Base-by-base conservation (phyloP, 2,888 invertebrate species). In the Seira ritae region DNA sequence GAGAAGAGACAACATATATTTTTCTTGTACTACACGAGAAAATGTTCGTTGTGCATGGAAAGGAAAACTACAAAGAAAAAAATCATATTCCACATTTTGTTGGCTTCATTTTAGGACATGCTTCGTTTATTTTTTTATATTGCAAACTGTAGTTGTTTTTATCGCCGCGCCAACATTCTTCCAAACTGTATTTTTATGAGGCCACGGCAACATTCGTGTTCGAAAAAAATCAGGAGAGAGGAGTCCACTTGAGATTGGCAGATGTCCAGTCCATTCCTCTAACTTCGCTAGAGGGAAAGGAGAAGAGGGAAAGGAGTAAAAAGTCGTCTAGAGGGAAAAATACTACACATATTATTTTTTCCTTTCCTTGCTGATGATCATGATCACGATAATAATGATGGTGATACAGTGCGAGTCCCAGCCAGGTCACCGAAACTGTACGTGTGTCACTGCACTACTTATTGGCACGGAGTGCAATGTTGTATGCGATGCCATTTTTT, bases 211-310 rank as follows among this genome's bases (percentile, higher is more conserved):
- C 66, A 65, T 66, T 22, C 31, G 24, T 46, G 69, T 55, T 23
- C n/a, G 24, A 15, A 24, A 66, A 6, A 12, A 37, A 74, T 23
- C 20, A 37, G 50, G 23, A 67, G 75, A 15, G 62, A 70, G 37
- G 42, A 82, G 71, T 60, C 72, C 72, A 82, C 71, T 82, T 76
- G 66, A 82, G 81, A 82, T 76, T 82, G 81, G 81, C 81, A 82
- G 76, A 76, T 82, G 81, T 82, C 81, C 81, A 82, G 81, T 76
- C 23, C 76, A 71, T 74, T 66, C 22, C 42, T 65, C n/a, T 22
- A 23, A 60, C 20, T 73, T 73, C 3, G 15, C 2, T n/a, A 72
- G 22, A 72, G 55, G 1, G 68, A 37, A 1, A 22, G 37, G 22
- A 20, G 42, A 42, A 24, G 31, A 24, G 19, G 23, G 65, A 31